phyloP scores from a whole-genome alignment of 1,140 invertebrate species.

The Plectrocnemia conspersa region DNA sequence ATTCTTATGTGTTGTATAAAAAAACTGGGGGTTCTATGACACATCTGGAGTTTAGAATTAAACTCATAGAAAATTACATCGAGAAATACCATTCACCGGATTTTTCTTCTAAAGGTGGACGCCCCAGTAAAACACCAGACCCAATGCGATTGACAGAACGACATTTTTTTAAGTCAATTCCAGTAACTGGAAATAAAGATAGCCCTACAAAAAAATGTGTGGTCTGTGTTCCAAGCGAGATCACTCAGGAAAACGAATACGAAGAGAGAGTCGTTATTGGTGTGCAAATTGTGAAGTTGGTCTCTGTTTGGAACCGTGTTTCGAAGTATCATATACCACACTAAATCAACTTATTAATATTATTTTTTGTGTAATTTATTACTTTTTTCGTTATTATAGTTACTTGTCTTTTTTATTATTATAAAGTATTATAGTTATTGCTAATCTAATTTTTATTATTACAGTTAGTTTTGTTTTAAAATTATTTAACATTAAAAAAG shows the following conservation, averaged over 20 bases:
- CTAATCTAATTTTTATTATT: no score
- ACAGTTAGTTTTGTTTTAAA: constrained; percentile 1
- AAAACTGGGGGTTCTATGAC: constrained; percentile 14
- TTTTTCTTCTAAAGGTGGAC: constrained; percentile 10
- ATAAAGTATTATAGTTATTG: no score
- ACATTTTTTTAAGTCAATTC: neutral
- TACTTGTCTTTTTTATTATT: no score
- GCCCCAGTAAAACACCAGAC: constrained; percentile 6
- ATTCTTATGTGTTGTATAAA: constrained; percentile 17
- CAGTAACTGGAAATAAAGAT: constrained; percentile 4
- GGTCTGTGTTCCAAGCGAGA: constrained; percentile 7
- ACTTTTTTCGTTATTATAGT: no score
- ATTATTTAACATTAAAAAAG: constrained; percentile 1
- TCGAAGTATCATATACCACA: constrained; percentile 6
- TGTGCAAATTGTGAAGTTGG: constrained; percentile 3
- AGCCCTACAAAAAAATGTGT: constrained; percentile 6
- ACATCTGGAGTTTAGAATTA: constrained; percentile 13
- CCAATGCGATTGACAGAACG: constrained; percentile 3
- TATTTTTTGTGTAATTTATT: no score
- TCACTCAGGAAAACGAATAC: neutral
- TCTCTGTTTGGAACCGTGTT: constrained; percentile 7
- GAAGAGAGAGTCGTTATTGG: constrained; percentile 7
- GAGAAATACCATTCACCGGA: constrained; percentile 8
- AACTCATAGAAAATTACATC: constrained; percentile 13
- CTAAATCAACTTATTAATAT: constrained; percentile 6